Percentiles rank a stretch among this genome's conserved stretches.
These are phyloP conservation scores for Ischnus inquisitorius DNA, from an alignment of 2,888 invertebrate species.

Conservation along the genomic window DNA sequence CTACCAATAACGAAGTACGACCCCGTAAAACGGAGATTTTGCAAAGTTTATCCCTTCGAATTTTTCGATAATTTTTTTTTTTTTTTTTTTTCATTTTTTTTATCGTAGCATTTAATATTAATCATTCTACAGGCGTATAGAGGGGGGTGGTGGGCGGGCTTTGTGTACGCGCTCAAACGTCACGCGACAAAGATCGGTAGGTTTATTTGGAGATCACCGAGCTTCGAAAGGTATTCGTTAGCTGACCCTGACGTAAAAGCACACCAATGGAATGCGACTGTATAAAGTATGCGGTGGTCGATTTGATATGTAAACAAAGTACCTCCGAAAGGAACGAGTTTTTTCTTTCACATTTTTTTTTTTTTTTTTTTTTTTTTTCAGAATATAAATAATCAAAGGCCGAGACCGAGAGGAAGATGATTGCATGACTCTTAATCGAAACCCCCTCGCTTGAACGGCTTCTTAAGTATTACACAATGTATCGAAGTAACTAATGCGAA, in stretches of 20 bases:
- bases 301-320: slow-evolving; percentile 83
- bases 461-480: slow-evolving; percentile 70
- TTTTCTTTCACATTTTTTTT: slow-evolving; percentile 55
- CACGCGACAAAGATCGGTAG: slow-evolving; percentile 59
- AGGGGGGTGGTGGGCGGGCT: slow-evolving; percentile 22
- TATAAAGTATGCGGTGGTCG: slow-evolving; percentile 77
- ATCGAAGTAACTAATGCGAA: slow-evolving; percentile 79
- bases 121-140: slow-evolving; percentile 59
- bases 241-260: slow-evolving; percentile 74
- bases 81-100: slow-evolving; percentile 11
- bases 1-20: slow-evolving; percentile 51
- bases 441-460: slow-evolving; percentile 64
- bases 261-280: slow-evolving; percentile 82
- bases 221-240: slow-evolving; percentile 74
- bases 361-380: slow-evolving; percentile 52
- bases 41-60: slow-evolving; percentile 49
- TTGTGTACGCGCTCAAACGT: slow-evolving; percentile 35
- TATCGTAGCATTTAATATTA: slow-evolving; percentile 41
- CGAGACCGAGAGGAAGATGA: slow-evolving; percentile 55
- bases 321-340: slow-evolving; percentile 76
- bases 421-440: slow-evolving; percentile 50
- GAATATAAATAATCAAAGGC: slow-evolving; percentile 65
- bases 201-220: slow-evolving; percentile 77
- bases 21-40: slow-evolving; percentile 51
- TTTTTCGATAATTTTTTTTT: slow-evolving; percentile 31